Evolutionary conservation across 1,140 invertebrate genomes (phyloP), one percentile per base, ranked within the genome.

Genomic region (Drosophila chauvacae): DNA sequence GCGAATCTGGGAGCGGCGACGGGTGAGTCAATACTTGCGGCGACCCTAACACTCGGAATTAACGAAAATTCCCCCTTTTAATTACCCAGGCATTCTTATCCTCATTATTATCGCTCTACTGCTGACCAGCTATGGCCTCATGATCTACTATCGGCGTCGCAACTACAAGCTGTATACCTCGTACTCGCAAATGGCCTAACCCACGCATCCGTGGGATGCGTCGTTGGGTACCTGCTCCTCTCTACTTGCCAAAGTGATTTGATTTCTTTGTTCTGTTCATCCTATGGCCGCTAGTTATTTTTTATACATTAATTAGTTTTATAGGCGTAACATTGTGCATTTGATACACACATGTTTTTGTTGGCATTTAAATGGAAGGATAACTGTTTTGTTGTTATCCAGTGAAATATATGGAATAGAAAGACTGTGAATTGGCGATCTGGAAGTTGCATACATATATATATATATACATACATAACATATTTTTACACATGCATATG

Each of bases 81-180:
- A 13, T 6, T 33, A 2, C 13, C 48, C 51, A 92, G 91, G 75
- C 47, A 92, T 92, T 55, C 78, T 92, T 3, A 83, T 91, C n/a
- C 60, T 90, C 28, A 87, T 91, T 41, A 81, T 91, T 20, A 68
- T 69, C 14, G 53, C 70, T 13, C 69, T 92, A 33, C 55, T 92
- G 7, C 68, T 82, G 28, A 48, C 75, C 33, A 90, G 88, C 41
- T 92, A 87, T 59, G 77, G 74, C n/a, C 61, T 88, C 44, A 87
- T 92, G 91, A 74, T 92, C 42, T 92, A 87, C 44, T 92, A 87
- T 66, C 82, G 91, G 30, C 91, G 91, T 23, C 82, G 91, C 28
- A 79, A 92, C 47, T 92, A 92, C 50, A 72, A 58, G 23, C 48
- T 80, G 33, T 76, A 90, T 63, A 78, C 71, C 18, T 72, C 91